A percentile compares a stretch with the other conserved stretches of the same genome.
Conservation (phyloP, 2,797 vertebrate species). For the Anguilla pacifica region DNA sequence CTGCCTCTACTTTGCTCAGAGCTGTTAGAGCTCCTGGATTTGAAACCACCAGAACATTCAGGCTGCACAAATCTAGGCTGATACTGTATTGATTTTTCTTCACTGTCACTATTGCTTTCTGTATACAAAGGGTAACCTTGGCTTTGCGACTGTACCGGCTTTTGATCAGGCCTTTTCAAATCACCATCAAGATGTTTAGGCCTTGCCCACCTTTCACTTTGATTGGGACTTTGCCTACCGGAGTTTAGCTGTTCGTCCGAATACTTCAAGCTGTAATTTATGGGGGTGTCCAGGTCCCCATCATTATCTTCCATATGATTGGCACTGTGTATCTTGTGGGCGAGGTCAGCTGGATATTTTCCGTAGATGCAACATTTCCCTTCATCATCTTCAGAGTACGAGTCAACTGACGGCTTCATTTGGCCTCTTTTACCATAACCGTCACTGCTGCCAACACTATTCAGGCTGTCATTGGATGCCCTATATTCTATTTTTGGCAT, state of each 20-base stretch:
- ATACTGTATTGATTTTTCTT: conserved; percentile 81
- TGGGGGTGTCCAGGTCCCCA: conserved; percentile 93
- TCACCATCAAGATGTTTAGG: conserved; percentile 82
- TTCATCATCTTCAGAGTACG: conserved; percentile 83
- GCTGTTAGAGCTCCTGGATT: conserved; percentile 72
- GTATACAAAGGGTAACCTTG: conserved; percentile 70
- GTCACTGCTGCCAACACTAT: conserved; percentile 92
- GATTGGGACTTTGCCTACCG: conserved; percentile 91
- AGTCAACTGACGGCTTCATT: conserved; percentile 90
- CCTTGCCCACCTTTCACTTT: conserved; percentile 85
- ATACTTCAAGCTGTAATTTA: conserved; percentile 98
- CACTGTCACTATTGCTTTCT: conserved; percentile 67
- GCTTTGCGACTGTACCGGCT: conserved; percentile 74
- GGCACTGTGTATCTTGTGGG: conserved; percentile 96
- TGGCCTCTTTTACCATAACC: conserved; percentile 96
- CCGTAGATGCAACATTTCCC: conserved; percentile 92
- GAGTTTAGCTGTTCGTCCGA: conserved; percentile 98
- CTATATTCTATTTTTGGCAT: conserved; percentile 82
- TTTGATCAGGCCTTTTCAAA: conserved; percentile 79
- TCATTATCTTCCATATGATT: conserved; percentile 98
- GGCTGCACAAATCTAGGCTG: conserved; percentile 78
- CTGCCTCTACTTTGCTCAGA: conserved; percentile 75
- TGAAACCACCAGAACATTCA: conserved; percentile 77
- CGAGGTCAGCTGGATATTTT: conserved; percentile 94
- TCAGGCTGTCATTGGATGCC: conserved; percentile 94